Conservation (phyloP, 2,797 vertebrate genomes). For the Tangara arthus region DNA sequence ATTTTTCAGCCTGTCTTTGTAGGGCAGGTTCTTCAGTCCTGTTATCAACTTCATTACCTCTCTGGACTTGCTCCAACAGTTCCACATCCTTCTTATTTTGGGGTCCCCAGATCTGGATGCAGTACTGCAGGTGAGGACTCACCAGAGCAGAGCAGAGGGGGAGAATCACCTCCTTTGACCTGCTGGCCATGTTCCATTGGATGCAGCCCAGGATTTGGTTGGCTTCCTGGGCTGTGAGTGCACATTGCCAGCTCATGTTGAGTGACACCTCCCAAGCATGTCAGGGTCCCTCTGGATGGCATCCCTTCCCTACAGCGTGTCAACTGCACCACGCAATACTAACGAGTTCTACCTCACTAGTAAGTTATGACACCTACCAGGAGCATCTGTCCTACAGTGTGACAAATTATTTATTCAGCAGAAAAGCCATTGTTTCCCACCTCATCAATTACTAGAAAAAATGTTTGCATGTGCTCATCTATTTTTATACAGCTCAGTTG, state of each 20-base stretch:
- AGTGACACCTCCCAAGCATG: not conserved
- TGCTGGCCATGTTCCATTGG: not conserved
- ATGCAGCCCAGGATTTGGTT: not conserved
- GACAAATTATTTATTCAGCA: slow-evolving; percentile 33
- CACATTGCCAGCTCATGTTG: not conserved
- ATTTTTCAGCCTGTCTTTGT: not conserved
- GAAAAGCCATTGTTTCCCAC: slow-evolving; percentile 35
- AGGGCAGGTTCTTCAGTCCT: not conserved
- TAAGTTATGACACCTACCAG: not conserved
- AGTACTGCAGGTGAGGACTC: not conserved
- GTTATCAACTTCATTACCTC: not conserved
- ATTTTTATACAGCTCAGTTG: slow-evolving; percentile 40
- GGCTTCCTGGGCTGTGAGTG: not conserved
- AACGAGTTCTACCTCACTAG: not conserved
- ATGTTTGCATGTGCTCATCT: slow-evolving; percentile 30
- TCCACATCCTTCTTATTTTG: not conserved
- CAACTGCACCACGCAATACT: not conserved
- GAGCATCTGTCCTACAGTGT: not conserved
- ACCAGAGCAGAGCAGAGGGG: not conserved
- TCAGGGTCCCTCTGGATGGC: not conserved
- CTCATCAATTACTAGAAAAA: slow-evolving; percentile 45
- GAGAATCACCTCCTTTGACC: not conserved
- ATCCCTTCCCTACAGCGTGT: not conserved
- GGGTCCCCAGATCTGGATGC: not conserved
- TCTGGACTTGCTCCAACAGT: not conserved